Evolutionary conservation across 2,888 invertebrate species (phyloP).

Genomic region (Trimorus sp.): DNA sequence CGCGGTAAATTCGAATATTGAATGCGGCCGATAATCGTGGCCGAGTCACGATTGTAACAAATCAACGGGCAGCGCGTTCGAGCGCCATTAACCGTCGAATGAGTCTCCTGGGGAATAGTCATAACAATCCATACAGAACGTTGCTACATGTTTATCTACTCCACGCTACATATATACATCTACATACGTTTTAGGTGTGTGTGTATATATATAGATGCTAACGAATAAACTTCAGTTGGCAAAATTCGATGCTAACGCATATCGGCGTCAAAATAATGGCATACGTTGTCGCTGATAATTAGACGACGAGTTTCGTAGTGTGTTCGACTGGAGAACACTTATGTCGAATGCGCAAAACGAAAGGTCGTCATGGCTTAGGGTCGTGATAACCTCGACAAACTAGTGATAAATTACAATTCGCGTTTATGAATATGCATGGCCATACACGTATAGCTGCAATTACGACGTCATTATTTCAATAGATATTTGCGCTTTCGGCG

Average conservation of each 20-base stretch:
- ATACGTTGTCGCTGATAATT: conserved; percentile 23
- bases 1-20: conserved; percentile 23
- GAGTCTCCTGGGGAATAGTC: conserved; percentile 31
- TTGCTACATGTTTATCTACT: conserved; percentile 37
- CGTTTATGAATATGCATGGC: conserved; percentile 22
- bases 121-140: conserved; percentile 20
- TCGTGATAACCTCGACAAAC: conserved; percentile 25
- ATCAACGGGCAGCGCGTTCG: conserved; percentile 16
- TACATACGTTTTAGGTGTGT: no score
- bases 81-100: conserved; percentile 25
- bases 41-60: conserved; percentile 21
- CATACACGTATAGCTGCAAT: conserved; percentile 1
- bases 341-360: conserved; percentile 27
- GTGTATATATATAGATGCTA: no score
- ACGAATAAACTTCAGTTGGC: no score
- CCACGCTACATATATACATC: conserved; percentile 8
- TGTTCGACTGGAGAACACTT: conserved; percentile 24
- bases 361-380: conserved; percentile 13
- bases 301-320: conserved; percentile 15
- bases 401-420: conserved; percentile 25
- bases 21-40: conserved; percentile 23
- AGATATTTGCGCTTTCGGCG: conserved; percentile 3
- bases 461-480: conserved; percentile 19
- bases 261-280: conserved; percentile 33
- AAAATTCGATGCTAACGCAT: no score